phyloP scores from a whole-genome alignment of 2,888 invertebrate genomes.

The Apodemia mormo region DNA sequence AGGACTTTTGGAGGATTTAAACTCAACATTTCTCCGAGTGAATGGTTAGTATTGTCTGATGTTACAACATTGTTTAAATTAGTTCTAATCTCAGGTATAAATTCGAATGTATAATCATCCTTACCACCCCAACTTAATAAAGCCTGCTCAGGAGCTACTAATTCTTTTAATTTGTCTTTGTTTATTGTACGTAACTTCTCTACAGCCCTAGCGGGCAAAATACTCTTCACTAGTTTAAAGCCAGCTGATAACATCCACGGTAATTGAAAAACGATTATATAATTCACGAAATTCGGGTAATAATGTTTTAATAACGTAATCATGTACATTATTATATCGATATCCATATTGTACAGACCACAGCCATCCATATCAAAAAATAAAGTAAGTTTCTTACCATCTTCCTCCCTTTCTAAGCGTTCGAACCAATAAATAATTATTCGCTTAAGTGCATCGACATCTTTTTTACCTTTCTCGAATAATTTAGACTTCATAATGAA shows the following conservation, averaged over 20 bases:
- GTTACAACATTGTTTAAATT: constrained; percentile 38
- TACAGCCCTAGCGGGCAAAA: constrained; percentile 91
- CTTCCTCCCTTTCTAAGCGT: constrained; percentile 85
- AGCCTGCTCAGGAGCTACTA: constrained; percentile 86
- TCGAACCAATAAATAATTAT: constrained; percentile 92
- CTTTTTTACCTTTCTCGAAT: constrained; percentile 86
- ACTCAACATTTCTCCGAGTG: constrained; percentile 66
- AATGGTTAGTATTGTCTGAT: constrained; percentile 34
- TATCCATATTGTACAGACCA: constrained; percentile 90
- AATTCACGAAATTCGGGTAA: constrained; percentile 91
- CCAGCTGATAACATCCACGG: constrained; percentile 94
- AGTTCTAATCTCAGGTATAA: constrained; percentile 78
- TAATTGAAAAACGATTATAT: constrained; percentile 92
- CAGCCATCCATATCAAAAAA: constrained; percentile 93
- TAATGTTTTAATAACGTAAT: constrained; percentile 91
- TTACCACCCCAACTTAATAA: constrained; percentile 88
- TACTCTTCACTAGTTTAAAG: constrained; percentile 91
- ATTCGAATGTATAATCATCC: constrained; percentile 85
- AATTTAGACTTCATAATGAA: constrained; percentile 88
- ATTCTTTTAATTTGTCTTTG: constrained; percentile 86
- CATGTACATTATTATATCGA: constrained; percentile 91
- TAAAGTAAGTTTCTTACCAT: constrained; percentile 87
- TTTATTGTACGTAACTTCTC: constrained; percentile 90
- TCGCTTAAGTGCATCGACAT: constrained; percentile 86
- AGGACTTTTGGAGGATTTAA: constrained; percentile 84